These are phyloP conservation scores for Plebejus argus DNA, from an alignment of 2,888 invertebrate genomes.

Conservation along the genomic window DNA sequence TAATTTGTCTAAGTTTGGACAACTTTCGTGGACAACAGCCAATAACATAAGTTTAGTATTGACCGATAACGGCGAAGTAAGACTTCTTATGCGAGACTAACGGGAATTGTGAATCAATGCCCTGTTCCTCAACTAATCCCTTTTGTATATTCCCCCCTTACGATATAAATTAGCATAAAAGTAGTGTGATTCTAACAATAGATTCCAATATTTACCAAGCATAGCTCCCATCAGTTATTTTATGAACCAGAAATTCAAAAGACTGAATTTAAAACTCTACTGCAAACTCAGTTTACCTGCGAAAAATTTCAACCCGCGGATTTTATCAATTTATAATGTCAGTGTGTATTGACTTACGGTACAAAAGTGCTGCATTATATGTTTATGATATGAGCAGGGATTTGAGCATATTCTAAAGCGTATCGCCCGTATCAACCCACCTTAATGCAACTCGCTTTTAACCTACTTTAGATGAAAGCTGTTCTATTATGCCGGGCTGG, in stretches of 20 bases:
- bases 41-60: too few relatives aligned
- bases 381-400: constrained; percentile 41
- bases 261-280: not conserved
- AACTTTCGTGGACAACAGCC: too few relatives aligned
- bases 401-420: constrained; percentile 41
- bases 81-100: too few relatives aligned
- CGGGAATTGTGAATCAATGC: too few relatives aligned
- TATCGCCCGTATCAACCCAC: constrained; percentile 49
- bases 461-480: constrained; percentile 57
- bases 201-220: too few relatives aligned
- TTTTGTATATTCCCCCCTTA: too few relatives aligned
- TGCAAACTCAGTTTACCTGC: not conserved
- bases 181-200: too few relatives aligned
- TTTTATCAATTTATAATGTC: constrained; percentile 23
- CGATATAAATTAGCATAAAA: too few relatives aligned
- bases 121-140: too few relatives aligned
- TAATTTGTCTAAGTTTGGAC: too few relatives aligned
- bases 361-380: constrained; percentile 31
- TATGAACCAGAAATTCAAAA: not conserved
- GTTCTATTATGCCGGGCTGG: constrained; percentile 37
- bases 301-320: not conserved
- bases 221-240: not conserved
- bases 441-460: constrained; percentile 65
- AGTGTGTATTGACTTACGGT: not conserved
- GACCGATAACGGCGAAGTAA: too few relatives aligned